Conservation (phyloP, 2,797 vertebrate species). For the Gorsachius magnificus region DNA sequence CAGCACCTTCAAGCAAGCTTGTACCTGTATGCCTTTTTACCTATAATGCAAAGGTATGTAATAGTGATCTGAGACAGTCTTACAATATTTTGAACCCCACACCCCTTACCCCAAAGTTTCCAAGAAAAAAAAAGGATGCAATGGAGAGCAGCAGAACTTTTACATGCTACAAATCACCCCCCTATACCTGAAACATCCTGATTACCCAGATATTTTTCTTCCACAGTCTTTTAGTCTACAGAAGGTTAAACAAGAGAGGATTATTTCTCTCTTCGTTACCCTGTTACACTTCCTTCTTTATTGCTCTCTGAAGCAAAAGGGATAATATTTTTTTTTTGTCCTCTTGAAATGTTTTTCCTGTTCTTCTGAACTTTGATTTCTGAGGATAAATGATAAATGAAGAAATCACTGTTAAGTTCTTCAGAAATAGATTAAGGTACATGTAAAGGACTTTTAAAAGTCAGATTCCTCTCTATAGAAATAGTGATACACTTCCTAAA, state of each 20-base stretch:
- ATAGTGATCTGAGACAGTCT: not conserved
- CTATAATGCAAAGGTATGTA: not conserved
- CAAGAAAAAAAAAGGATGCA: not conserved
- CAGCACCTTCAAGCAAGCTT: not conserved
- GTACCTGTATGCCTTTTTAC: not conserved
- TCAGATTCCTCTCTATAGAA: not conserved
- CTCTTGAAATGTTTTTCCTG: not conserved
- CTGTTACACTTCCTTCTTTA: not conserved
- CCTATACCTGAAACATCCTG: not conserved
- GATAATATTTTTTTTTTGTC: not conserved
- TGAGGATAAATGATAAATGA: not conserved
- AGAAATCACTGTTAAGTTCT: not conserved
- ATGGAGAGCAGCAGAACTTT: not conserved
- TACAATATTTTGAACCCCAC: not conserved
- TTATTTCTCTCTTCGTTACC: not conserved
- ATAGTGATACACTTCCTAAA: conserved; percentile 19
- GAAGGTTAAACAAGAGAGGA: not conserved
- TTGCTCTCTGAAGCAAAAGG: not conserved
- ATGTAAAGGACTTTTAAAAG: not conserved
- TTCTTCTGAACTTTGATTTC: not conserved
- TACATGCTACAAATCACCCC: not conserved
- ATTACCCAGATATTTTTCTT: not conserved
- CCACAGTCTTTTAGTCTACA: not conserved
- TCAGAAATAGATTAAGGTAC: not conserved
- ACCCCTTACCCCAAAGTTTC: not conserved